These are phyloP conservation scores for Helicoverpa assulta DNA, from an alignment of 2,888 invertebrate species.

Conservation along the genomic window DNA sequence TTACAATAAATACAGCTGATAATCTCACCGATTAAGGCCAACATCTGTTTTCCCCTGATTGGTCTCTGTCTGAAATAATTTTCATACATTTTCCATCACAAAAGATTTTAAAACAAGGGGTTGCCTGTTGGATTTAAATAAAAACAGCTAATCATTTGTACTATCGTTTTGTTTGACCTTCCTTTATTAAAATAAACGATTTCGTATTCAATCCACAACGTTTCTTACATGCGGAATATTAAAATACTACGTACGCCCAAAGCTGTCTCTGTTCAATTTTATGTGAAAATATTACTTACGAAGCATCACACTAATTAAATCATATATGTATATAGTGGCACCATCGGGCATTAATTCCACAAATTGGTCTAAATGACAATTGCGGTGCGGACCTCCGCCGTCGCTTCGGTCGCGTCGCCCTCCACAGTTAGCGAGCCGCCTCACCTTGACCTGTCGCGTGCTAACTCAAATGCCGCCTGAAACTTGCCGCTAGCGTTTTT, in stretches of 20 bases:
- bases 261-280: slow-evolving; percentile 35
- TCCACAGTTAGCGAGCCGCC: slow-evolving; percentile 43
- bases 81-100: neutral
- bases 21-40: slow-evolving; percentile 17
- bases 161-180: neutral
- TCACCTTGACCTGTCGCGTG: slow-evolving; percentile 86
- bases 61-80: slow-evolving; percentile 14
- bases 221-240: slow-evolving; percentile 15
- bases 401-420: slow-evolving; percentile 12
- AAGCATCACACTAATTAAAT: slow-evolving; percentile 71
- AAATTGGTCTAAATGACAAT: slow-evolving; percentile 84
- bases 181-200: neutral
- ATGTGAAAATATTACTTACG: slow-evolving; percentile 54
- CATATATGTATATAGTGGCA: slow-evolving; percentile 61
- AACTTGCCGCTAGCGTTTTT: slow-evolving; percentile 69
- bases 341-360: slow-evolving; percentile 76
- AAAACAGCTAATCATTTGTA: neutral
- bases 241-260: slow-evolving; percentile 4
- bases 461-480: slow-evolving; percentile 75
- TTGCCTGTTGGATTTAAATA: neutral
- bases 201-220: slow-evolving; percentile 12
- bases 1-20: slow-evolving; percentile 38
- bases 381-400: slow-evolving; percentile 62
- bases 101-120: too few relatives aligned
- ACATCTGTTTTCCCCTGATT: slow-evolving; percentile 12